phyloP scores from a whole-genome alignment of 2,888 invertebrate genomes.

The Melanophora roralis region DNA sequence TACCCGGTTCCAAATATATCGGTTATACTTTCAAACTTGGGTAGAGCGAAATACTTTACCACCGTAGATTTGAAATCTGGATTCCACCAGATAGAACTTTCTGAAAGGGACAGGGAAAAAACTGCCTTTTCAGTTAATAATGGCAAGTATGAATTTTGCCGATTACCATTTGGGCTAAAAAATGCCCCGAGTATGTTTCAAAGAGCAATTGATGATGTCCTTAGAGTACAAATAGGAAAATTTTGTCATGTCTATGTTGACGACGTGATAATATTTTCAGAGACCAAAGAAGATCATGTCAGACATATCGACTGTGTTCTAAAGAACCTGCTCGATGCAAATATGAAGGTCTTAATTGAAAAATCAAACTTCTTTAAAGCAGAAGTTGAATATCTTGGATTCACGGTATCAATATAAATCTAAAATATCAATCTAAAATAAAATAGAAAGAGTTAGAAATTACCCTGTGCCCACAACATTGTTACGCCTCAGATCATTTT shows the following conservation, averaged over 20 bases:
- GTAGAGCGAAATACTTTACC: conserved; percentile 17
- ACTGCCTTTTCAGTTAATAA: conserved; percentile 21
- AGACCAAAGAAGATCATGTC: conserved; percentile 28
- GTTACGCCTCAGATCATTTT: conserved; percentile 19
- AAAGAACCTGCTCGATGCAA: conserved; percentile 34
- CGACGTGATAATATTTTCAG: conserved; percentile 44
- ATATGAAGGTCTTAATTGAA: conserved; percentile 49
- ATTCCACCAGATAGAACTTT: conserved; percentile 1
- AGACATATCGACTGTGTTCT: conserved; percentile 43
- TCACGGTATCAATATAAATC: conserved; percentile 11
- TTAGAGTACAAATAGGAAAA: conserved; percentile 40
- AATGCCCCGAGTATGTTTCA: conserved; percentile 45
- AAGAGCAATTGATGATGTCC: conserved; percentile 33
- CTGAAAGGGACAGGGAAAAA: conserved; percentile 6
- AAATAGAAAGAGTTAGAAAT: conserved; percentile 1
- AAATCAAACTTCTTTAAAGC: conserved; percentile 51
- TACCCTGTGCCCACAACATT: conserved; percentile 15
- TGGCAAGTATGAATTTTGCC: conserved; percentile 57
- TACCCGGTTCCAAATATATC: conserved; percentile 13
- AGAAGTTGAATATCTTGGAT: conserved; percentile 26
- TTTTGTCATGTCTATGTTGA: conserved; percentile 35
- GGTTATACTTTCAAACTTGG: conserved; percentile 7
- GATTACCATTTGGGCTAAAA: conserved; percentile 43
- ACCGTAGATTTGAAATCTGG: conserved; percentile 28
- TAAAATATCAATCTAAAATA: conserved; percentile 16